phyloP scores from a whole-genome alignment of 2,113 vertebrate species.

The Takifugu flavidus region DNA sequence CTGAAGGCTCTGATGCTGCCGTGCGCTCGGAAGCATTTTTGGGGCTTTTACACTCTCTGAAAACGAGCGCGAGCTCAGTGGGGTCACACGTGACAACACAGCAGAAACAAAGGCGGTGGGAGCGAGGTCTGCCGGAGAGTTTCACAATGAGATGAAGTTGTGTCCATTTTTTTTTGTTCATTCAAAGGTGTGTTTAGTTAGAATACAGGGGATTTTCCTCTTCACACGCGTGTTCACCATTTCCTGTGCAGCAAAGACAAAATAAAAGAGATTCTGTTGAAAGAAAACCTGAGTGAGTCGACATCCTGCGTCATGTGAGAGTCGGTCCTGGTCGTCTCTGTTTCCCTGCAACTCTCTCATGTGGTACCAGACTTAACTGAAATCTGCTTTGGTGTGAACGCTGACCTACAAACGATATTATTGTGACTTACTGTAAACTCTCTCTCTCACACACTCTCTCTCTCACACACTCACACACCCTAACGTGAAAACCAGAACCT shows the following conservation, averaged over 20 bases:
- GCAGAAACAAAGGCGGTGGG: too few species aligned
- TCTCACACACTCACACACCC: too few species aligned
- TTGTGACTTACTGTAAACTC: conserved; percentile 9
- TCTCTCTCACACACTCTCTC: not conserved
- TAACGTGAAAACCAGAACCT: conserved; percentile 12
- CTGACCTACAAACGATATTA: conserved; percentile 13
- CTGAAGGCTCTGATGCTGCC: conserved; percentile 24
- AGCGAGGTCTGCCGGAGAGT: conserved; percentile 44
- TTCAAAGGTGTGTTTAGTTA: conserved; percentile 63
- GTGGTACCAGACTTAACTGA: conserved; percentile 33
- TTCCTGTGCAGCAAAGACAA: conserved; percentile 68
- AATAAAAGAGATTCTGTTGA: conserved; percentile 69
- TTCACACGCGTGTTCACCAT: conserved; percentile 56
- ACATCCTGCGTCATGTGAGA: conserved; percentile 55
- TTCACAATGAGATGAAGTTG: conserved; percentile 3
- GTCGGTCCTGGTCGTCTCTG: conserved; percentile 28
- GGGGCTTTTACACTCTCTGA: conserved; percentile 52
- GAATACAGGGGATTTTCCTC: conserved; percentile 69
- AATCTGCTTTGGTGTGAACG: conserved; percentile 14
- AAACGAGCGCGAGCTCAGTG: conserved; percentile 58
- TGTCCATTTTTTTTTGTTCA: conserved; percentile 26
- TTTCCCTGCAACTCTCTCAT: conserved; percentile 43
- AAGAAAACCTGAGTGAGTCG: conserved; percentile 34
- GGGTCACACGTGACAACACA: conserved; percentile 25
- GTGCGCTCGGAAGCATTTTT: conserved; percentile 15